These are phyloP conservation scores for Squalus acanthias DNA, from an alignment of 2,797 vertebrate species.

Conservation along the genomic window DNA sequence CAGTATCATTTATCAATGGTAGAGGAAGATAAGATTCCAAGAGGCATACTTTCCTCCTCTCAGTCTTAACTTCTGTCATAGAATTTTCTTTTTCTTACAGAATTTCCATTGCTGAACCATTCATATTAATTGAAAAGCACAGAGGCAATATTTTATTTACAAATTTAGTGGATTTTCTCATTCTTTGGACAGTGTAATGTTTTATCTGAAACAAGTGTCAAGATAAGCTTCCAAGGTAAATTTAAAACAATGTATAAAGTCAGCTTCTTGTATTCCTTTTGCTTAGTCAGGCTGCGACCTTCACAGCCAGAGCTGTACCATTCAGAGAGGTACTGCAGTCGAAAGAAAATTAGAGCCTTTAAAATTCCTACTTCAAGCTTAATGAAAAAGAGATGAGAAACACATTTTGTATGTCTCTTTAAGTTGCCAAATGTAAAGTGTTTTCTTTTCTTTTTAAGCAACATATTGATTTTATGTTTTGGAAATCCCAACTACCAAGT, in stretches of 20 bases:
- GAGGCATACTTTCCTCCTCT: background rate
- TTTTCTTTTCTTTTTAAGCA: background rate
- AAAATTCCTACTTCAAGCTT: background rate
- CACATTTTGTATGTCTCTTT: background rate
- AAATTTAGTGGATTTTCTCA: background rate
- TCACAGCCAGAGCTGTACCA: background rate
- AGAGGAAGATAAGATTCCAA: background rate
- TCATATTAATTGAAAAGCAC: background rate
- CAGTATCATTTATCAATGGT: background rate
- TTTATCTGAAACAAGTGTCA: background rate
- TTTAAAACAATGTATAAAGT: background rate
- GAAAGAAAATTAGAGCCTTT: background rate
- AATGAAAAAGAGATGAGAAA: background rate
- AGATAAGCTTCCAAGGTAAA: background rate
- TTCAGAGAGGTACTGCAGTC: background rate
- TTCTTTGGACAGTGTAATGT: background rate
- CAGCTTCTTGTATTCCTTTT: background rate
- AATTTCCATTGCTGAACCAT: background rate
- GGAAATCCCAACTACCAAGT: background rate
- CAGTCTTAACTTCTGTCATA: background rate
- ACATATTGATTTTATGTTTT: background rate
- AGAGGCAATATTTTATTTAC: background rate
- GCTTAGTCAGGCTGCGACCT: background rate
- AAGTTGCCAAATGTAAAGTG: constrained; percentile 8
- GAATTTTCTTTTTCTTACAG: background rate